phyloP scores from a whole-genome alignment of 2,888 invertebrate species.

The Catocala nupta region DNA sequence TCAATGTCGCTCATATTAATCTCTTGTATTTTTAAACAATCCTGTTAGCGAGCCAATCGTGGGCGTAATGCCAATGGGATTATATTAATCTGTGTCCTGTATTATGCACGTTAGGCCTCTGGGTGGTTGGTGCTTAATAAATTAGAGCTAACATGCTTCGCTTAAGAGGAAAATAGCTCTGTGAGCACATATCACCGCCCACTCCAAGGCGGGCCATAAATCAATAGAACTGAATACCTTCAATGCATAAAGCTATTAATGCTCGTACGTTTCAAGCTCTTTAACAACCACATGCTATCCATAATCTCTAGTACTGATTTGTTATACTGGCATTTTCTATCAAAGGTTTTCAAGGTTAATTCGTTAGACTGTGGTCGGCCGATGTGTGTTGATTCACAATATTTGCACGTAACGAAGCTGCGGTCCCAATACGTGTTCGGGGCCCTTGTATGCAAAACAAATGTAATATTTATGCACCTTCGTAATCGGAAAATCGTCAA shows the following conservation, averaged over 20 bases:
- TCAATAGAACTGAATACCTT: slow-evolving; percentile 73
- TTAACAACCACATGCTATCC: slow-evolving; percentile 37
- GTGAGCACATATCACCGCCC: slow-evolving; percentile 70
- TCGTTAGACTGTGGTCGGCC: slow-evolving; percentile 27
- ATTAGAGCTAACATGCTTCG: slow-evolving; percentile 54
- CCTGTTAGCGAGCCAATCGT: slow-evolving; percentile 2
- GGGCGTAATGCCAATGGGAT: slow-evolving; percentile 25
- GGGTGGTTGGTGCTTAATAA: slow-evolving; percentile 54
- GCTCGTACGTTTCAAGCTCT: slow-evolving; percentile 35
- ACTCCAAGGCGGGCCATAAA: slow-evolving; percentile 69
- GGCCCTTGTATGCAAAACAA: slow-evolving; percentile 73
- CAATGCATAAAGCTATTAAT: slow-evolving; percentile 70
- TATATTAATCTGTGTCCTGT: slow-evolving; percentile 25
- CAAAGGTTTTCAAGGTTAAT: not conserved
- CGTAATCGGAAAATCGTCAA: slow-evolving; percentile 75
- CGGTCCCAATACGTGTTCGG: slow-evolving; percentile 62
- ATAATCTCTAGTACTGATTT: not conserved
- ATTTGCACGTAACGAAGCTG: slow-evolving; percentile 38
- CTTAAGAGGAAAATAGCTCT: slow-evolving; percentile 58
- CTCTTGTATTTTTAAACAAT: not conserved
- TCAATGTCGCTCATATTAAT: too few species aligned
- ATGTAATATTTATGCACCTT: slow-evolving; percentile 75
- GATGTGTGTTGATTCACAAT: slow-evolving; percentile 34
- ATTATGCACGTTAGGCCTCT: slow-evolving; percentile 23
- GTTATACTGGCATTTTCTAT: slow-evolving; percentile 15